Conservation (phyloP, 1,140 invertebrate species). For the Belonocnema kinseyi region DNA sequence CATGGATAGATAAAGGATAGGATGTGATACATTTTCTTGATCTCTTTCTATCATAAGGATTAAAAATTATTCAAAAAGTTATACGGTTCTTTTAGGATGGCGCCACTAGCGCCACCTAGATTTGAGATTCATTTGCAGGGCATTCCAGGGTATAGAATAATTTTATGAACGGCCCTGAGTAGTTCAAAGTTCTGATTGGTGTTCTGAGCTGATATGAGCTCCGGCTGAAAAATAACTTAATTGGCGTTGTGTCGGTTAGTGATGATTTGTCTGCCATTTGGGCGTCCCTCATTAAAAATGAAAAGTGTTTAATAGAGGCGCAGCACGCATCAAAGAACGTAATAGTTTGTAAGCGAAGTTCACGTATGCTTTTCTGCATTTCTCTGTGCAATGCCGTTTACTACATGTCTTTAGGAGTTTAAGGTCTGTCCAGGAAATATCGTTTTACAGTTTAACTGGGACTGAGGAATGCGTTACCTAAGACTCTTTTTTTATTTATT, state of each 20-base stretch:
- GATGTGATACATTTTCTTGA: no score
- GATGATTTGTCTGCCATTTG: conserved; percentile 27
- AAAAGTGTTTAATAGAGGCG: conserved; percentile 22
- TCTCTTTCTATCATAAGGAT: no score
- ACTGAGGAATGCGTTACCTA: background rate
- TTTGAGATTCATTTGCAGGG: no score
- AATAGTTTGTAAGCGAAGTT: conserved; percentile 10
- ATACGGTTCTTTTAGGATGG: no score
- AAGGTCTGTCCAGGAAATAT: background rate
- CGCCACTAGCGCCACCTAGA: no score
- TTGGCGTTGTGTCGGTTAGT: background rate
- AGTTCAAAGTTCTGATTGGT: background rate
- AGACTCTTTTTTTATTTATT: background rate
- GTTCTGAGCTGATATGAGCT: background rate
- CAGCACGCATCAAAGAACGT: conserved; percentile 21
- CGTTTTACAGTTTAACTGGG: background rate
- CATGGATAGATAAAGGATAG: no score
- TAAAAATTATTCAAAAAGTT: no score
- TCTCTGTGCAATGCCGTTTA: conserved; percentile 3
- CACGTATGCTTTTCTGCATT: background rate
- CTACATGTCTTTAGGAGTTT: background rate
- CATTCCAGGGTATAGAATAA: background rate
- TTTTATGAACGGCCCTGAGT: conserved; percentile 6
- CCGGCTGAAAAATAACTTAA: conserved; percentile 18
- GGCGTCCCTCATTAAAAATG: conserved; percentile 25